Evolutionary conservation across 2,888 invertebrate species (phyloP), one percentile per base, ranked within the genome.

Genomic region (Plagiodera versicolora): DNA sequence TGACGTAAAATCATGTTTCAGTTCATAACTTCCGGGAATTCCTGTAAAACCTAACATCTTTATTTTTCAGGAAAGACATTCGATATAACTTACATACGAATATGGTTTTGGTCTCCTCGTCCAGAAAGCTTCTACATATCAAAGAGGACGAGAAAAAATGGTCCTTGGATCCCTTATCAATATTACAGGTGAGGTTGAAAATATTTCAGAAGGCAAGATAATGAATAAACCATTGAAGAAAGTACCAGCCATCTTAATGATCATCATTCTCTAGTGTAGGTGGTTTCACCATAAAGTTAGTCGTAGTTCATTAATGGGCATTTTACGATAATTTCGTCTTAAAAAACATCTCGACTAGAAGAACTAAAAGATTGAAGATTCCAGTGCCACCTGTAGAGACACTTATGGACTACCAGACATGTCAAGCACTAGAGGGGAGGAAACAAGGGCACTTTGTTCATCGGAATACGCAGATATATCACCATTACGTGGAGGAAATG

Each of bases 61-160:
- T 24, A 24, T 24, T 54, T 81, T 83, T 14, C 82, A 97, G 98
- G 91, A 32, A 99, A 98, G 81, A 88, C 96, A 0, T 98, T 94
- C 80, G 98, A 99, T 76, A 95, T 99, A 66, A 98, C 98, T 0
- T 99, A 98, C 80, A 91, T 99, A 19, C 86, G 95, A 56, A 84
- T 99, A 59, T 89, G 94, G 75, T 99, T 97, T 83, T 92, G 94
- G 75, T 96, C 97, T 0, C 95, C 97, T 0, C 85, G 98, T 59
- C 99, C 99, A 0, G 98, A 98, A 78, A 97, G 97, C 79, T 98
- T 99, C 82, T 92, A 94, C 18, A 91, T 99, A 72, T 98, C 92
- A 81, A 97, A 96, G 79, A 87, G 94, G 70, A 86, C 86, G 46
- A 85, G 84, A 61, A 90, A 89, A 76, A 87, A 86, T 75, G 91